phyloP scores from a whole-genome alignment of 2,888 invertebrate species.

The Aleiodes alternator region DNA sequence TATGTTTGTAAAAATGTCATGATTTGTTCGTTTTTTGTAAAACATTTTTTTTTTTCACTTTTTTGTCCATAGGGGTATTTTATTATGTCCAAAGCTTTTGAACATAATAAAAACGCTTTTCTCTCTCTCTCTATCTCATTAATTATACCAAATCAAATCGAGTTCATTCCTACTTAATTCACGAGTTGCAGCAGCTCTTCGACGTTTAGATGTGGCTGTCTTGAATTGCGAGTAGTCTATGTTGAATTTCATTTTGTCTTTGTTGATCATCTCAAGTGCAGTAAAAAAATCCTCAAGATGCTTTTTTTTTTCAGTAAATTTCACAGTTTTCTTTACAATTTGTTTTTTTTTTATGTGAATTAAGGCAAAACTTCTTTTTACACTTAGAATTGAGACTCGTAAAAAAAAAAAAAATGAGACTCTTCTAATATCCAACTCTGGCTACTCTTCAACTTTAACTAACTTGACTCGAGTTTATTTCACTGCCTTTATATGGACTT shows the following conservation, averaged over 20 bases:
- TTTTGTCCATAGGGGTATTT: no score
- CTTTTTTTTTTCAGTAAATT: conserved; percentile 3
- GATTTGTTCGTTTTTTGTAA: no score
- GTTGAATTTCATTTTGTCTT: conserved; percentile 55
- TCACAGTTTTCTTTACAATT: no score
- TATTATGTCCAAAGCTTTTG: no score
- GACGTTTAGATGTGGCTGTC: conserved; percentile 75
- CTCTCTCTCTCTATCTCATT: neutral
- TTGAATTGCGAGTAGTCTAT: conserved; percentile 77
- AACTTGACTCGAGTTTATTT: conserved; percentile 41
- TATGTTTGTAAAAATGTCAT: no score
- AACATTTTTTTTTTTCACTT: no score
- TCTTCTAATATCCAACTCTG: neutral
- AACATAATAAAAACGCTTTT: no score
- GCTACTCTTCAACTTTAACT: conserved; percentile 42
- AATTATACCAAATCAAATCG: neutral
- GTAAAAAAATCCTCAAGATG: neutral
- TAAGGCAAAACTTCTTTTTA: no score
- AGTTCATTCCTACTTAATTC: conserved; percentile 76
- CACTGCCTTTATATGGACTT: conserved; percentile 51
- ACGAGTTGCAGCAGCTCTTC: conserved; percentile 77
- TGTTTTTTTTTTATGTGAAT: no score
- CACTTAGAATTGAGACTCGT: neutral
- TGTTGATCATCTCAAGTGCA: conserved; percentile 42
- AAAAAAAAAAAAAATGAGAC: no score